Base-by-base conservation (phyloP, 2,797 vertebrate species). In the Cirrhinus molitorella region DNA sequence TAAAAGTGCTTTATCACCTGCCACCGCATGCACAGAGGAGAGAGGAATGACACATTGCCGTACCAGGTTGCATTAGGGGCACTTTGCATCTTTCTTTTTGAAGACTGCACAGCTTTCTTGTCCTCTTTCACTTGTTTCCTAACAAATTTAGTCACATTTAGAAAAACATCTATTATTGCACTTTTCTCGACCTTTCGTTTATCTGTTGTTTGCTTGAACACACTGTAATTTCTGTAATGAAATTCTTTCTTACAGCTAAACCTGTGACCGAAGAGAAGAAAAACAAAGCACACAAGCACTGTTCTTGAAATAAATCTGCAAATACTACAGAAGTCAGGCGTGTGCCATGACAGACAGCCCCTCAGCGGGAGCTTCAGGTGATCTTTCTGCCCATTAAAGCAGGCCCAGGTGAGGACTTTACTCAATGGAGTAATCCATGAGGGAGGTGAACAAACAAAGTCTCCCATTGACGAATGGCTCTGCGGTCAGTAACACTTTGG, bases 1-100 rank as follows among this genome's bases (percentile, higher is more conserved):
- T 93, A 91, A 93, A 92, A 91, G 80, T 88, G 87, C 74, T 92
- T 93, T 91, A 92, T 90, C 79, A 85, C 90, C 90, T 88, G 85
- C 88, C 91, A 87, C 81, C 83, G 86, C 73, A 84, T 85, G 80
- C 67, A 81, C 77, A 85, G 83, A 85, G 79, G 78, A 86, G 68
- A 88, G 71, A 83, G 86, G 75, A 87, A 88, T 55, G 83, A 83
- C 83, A 90, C 72, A 72, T 59, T 77, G 75, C 76, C 51, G 47
- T 72, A 83, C 78, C 78, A 82, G 49, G 80, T 79, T 83, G 81
- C 79, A 85, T 84, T 84, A 83, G 85, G 83, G 74, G 49, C 68
- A 61, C 81, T 86, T 83, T 79, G 21, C 65, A 63, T 67, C 25
- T 53, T 74, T 84, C 74, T 73, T 81, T 77, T 73, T 53, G 3